These are phyloP conservation scores for Pentalonia nigronervosa DNA, from an alignment of 1,140 invertebrate genomes.

Conservation along the genomic window DNA sequence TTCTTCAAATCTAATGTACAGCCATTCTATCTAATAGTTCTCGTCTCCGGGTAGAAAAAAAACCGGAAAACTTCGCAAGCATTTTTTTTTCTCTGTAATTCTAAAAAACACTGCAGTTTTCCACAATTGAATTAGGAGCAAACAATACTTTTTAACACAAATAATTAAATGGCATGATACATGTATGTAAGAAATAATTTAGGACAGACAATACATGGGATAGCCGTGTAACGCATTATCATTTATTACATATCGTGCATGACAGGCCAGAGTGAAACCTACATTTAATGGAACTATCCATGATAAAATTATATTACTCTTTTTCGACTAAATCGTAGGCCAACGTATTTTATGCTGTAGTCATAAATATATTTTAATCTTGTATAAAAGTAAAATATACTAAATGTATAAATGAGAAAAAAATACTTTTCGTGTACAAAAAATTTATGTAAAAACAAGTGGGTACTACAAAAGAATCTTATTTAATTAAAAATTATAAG, in stretches of 20 bases:
- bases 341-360: not conserved
- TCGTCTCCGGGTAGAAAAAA: not conserved
- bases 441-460: not conserved
- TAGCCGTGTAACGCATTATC: not conserved
- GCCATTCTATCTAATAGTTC: not conserved
- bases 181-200: not conserved
- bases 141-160: not conserved
- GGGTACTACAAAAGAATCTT: not conserved
- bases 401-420: not conserved
- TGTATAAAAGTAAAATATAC: not conserved
- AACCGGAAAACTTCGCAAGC: not conserved
- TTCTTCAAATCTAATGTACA: not conserved
- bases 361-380: not conserved
- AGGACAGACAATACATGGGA: not conserved
- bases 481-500: not conserved
- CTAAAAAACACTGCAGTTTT: not conserved
- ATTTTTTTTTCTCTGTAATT: not conserved
- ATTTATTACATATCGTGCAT: not conserved
- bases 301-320: not conserved
- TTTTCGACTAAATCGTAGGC: not conserved
- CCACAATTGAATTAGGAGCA: constrained; percentile 15
- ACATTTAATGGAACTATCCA: not conserved
- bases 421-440: not conserved
- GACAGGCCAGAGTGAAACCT: not conserved
- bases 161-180: not conserved